Evolutionary conservation across 2,888 invertebrate genomes (phyloP).

Genomic region (Pseudanteris insignis): DNA sequence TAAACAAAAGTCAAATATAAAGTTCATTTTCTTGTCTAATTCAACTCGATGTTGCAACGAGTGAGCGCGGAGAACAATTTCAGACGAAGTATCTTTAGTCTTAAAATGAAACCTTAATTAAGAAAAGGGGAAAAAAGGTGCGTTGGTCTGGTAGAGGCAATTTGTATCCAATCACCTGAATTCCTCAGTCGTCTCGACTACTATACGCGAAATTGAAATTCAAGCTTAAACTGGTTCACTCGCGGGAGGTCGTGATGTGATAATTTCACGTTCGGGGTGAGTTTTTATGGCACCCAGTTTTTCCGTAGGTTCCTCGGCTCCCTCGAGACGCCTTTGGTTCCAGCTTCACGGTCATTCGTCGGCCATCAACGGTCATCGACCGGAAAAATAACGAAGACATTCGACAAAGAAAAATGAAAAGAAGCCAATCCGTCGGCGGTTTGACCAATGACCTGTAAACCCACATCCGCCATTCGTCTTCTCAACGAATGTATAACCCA

Average conservation of each 20-base stretch:
- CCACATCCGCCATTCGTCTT: constrained; percentile 30
- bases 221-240: constrained; percentile 37
- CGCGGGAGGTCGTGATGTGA: constrained; percentile 41
- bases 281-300: constrained; percentile 43
- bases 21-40: too few species aligned
- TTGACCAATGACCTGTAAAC: constrained; percentile 42
- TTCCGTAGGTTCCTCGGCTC: constrained; percentile 22
- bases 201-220: constrained; percentile 29
- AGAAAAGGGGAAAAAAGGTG: too few species aligned
- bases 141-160: neutral
- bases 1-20: too few species aligned
- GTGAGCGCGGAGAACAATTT: too few species aligned
- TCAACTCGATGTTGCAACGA: too few species aligned
- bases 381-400: constrained; percentile 42
- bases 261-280: constrained; percentile 43
- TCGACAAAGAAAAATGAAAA: constrained; percentile 38
- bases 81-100: too few species aligned
- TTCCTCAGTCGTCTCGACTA: neutral
- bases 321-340: constrained; percentile 27
- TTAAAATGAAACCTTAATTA: too few species aligned
- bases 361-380: constrained; percentile 45
- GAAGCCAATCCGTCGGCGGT: constrained; percentile 40
- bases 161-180: constrained; percentile 14
- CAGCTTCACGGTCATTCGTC: constrained; percentile 25
- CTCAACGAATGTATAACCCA: constrained; percentile 16